These are phyloP conservation scores for Globodera rostochiensis DNA, from an alignment of 1,140 invertebrate genomes.

Conservation along the genomic window DNA sequence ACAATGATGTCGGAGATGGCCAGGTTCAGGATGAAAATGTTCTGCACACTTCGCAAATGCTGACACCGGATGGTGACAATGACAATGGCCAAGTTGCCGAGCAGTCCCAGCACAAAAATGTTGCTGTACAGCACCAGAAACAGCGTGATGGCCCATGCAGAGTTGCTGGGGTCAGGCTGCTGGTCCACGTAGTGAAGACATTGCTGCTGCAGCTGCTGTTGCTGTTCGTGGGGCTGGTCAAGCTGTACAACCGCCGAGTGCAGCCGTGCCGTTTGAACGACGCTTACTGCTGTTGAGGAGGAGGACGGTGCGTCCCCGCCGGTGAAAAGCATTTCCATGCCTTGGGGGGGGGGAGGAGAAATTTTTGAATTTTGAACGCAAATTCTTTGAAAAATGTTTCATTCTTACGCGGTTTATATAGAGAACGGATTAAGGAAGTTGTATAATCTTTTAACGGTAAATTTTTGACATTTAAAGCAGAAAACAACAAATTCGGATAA, in stretches of 20 bases:
- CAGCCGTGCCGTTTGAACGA: background rate
- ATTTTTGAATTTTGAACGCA: no score
- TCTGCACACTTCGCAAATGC: constrained; percentile 80
- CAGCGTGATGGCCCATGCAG: constrained; percentile 40
- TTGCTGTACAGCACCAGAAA: constrained; percentile 57
- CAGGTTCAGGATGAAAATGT: constrained; percentile 93
- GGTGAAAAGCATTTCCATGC: background rate
- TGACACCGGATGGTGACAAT: constrained; percentile 43
- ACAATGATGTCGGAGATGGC: constrained; percentile 90
- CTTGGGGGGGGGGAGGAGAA: background rate
- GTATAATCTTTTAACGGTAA: no score
- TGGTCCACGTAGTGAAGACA: constrained; percentile 36
- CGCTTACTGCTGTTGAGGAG: background rate
- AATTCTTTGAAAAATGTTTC: no score
- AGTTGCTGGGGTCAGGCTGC: constrained; percentile 60
- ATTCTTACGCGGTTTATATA: no score
- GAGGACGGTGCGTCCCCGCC: background rate
- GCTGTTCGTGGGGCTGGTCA: background rate
- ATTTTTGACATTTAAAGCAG: no score
- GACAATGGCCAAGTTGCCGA: constrained; percentile 59
- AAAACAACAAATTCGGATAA: no score
- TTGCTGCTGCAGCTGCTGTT: background rate
- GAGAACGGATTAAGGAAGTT: no score
- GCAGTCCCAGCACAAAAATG: constrained; percentile 60
- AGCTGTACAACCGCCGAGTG: background rate